Percentiles rank a stretch among this genome's conserved stretches.
These are phyloP conservation scores for Cacoxenus indagator DNA, from an alignment of 2,888 invertebrate genomes.

Conservation along the genomic window DNA sequence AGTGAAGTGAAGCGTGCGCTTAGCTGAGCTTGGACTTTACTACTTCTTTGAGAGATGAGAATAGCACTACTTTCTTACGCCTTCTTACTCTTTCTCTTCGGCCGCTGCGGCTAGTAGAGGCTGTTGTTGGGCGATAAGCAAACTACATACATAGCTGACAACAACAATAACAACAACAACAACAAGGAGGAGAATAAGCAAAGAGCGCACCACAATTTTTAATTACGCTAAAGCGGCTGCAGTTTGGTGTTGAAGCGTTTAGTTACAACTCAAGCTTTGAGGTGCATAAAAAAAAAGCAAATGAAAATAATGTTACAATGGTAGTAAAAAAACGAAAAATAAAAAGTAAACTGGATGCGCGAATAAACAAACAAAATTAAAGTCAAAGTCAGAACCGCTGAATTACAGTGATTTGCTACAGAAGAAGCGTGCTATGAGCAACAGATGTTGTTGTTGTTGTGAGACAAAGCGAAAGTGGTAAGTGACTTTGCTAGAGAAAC, in stretches of 20 bases:
- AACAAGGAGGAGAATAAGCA: not conserved
- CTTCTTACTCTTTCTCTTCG: not conserved
- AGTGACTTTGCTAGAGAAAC: no score
- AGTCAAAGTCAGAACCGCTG: not conserved
- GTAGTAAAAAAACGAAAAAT: not conserved
- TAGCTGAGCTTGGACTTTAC: not conserved
- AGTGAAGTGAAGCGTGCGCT: not conserved
- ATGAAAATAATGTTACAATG: not conserved
- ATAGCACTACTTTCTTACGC: not conserved
- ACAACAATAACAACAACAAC: not conserved
- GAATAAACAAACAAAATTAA: not conserved
- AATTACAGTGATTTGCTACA: not conserved
- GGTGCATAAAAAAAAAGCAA: not conserved
- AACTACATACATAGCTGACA: not conserved
- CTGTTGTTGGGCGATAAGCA: not conserved
- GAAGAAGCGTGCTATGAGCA: not conserved
- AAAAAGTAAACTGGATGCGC: not conserved
- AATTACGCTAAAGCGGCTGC: conserved; percentile 63
- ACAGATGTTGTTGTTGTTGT: not conserved
- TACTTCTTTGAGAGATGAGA: not conserved
- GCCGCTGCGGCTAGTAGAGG: not conserved
- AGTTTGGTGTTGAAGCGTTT: conserved; percentile 51
- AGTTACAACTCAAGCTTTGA: not conserved
- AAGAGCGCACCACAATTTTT: conserved; percentile 51
- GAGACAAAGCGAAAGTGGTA: not conserved